Base-by-base conservation (phyloP, 2,797 vertebrate genomes). In the Thaleichthys pacificus region DNA sequence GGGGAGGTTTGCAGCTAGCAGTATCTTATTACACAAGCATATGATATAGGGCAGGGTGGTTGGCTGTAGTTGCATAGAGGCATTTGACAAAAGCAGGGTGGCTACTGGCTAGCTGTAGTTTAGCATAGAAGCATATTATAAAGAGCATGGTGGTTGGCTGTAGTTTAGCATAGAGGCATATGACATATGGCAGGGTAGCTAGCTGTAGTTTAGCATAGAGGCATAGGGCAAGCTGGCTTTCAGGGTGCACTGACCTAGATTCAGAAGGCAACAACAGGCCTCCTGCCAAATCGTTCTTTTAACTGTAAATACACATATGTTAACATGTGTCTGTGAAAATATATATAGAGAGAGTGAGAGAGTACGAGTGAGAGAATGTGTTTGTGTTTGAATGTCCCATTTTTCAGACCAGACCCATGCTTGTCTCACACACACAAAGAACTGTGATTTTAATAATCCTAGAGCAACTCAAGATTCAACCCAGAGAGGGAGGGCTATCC, bases 171-270 rank as follows among this genome's bases (percentile, higher is more conserved):
- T 35, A 28, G 26, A 28, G 26, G 26, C 26, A 28, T 28, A 28
- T 28, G 26, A 24, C 24, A 24, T 24, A 24, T 0, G 24, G 24
- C 24, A 24, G 24, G 24, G 24, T 24, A 24, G 24, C 24, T 24
- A 24, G 68, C 54, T 60, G 26, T 47, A 38, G 35, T 38, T 38
- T 38, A 38, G 8, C 35, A 38, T 38, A 30, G 28, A 30, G 28
- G 28, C 28, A 30, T 38, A 38, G 35, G 35, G 7, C 35, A 38
- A 38, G 35, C 32, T 60, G 30, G 30, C 63, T 80, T n/a, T 58
- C 63, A 72, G 60, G 42, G 12, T 35, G 49, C 30, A 38, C 47
- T 75, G 79, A 81, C 74, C 79, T 71, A 79, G 63, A 79, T 79
- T 75, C 32, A 63, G 54, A 60, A 35, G 64, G 30, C 47, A 69